Base-by-base conservation (phyloP, 1,140 invertebrate genomes). In the Bombus polaris region DNA sequence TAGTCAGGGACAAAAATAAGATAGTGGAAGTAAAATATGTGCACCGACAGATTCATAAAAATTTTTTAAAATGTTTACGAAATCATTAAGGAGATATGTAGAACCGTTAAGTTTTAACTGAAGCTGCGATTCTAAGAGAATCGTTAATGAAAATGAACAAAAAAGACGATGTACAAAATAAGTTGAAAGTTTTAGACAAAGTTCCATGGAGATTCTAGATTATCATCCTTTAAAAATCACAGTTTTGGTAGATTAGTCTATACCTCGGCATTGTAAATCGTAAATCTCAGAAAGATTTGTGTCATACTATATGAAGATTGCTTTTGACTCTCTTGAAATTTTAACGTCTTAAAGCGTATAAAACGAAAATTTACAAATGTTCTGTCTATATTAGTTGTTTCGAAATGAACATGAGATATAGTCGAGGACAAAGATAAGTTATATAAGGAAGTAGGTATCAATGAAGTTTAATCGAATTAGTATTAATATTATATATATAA, bases 161-260 rank as follows among this genome's bases (percentile, higher is more conserved):
- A 79, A 81, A 81, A 81, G 5, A 87, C 82, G 85, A 81, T 82
- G 88, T 82, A 89, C 82, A 89, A 90, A 85, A 47, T 75, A 83
- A 74, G 73, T 70, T 44, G 75, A 89, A 59, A 79, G 44, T 88
- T 22, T 39, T 87, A 87, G 73, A 78, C 39, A 32, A 75, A 53
- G 70, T 87, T 87, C n/a, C 65, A 66, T 88, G 71, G 74, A 44
- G 37, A 80, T 25, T 81, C 65, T 66, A 77, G 81, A 70, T 13
- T 76, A 83, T 78, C 81, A 77, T 86, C 25, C 35, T 47, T 59
- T 44, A 79, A 88, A 12, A 62, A 47, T 73, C 76, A 87, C 32
- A 71, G 37, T 83, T 47, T 88, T 47, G 35, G 71, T 88, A 89
- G 76, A 59, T 77, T 89, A 89, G 28, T 83, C 32, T 66, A 39